A percentile compares a stretch with the other conserved stretches of the same genome.
Evolutionary conservation across 1,140 invertebrate species (phyloP).

Genomic region (Thrips palmi): DNA sequence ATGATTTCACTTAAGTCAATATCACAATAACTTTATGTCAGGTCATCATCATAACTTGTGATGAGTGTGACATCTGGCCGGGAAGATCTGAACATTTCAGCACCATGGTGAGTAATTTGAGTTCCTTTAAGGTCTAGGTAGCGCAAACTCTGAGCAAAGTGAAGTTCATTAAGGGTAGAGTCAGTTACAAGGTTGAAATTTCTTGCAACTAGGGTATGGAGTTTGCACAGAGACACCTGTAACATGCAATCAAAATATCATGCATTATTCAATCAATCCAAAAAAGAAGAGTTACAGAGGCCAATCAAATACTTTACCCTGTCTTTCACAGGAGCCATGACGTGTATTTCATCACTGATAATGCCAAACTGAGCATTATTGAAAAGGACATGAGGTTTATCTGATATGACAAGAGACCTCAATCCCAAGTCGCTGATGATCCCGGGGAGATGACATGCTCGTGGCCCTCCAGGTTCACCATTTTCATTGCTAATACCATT

Average conservation of each 20-base stretch:
- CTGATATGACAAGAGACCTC: no score
- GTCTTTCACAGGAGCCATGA: no score
- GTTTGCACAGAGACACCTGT: neutral
- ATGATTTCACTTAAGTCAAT: no score
- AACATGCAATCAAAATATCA: neutral
- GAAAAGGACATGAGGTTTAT: neutral
- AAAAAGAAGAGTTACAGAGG: no score
- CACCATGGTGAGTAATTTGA: constrained; percentile 30
- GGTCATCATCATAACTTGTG: no score
- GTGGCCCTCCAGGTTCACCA: constrained; percentile 11
- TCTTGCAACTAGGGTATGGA: constrained; percentile 24
- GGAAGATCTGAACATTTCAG: constrained; percentile 29
- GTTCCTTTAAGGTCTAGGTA: constrained; percentile 41
- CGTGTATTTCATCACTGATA: neutral
- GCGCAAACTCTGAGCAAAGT: constrained; percentile 34
- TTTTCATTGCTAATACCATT: neutral
- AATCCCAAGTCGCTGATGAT: constrained; percentile 3
- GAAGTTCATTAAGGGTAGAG: constrained; percentile 28
- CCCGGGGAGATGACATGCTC: constrained; percentile 7
- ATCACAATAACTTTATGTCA: no score
- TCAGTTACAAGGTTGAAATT: constrained; percentile 43
- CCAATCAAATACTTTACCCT: no score
- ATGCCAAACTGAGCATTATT: neutral
- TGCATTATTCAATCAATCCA: no score
- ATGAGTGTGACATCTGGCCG: constrained; percentile 23